A percentile compares a stretch with the other conserved stretches of the same genome.
These are phyloP conservation scores for Halictus ligatus DNA, from an alignment of 2,888 invertebrate genomes.

Conservation along the genomic window DNA sequence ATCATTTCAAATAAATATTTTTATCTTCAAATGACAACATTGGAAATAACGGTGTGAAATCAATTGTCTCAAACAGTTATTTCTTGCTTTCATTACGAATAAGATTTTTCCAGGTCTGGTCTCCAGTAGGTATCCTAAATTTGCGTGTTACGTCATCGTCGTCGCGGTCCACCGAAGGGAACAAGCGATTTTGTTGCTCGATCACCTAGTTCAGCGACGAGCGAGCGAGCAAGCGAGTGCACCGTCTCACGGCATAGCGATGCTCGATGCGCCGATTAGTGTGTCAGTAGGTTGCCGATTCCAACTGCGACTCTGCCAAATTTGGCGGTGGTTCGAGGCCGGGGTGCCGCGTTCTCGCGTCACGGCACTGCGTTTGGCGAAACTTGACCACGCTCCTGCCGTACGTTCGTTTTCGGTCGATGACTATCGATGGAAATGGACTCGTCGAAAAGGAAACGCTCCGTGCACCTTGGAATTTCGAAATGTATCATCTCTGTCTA, in stretches of 20 bases:
- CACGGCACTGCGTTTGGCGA: conserved; percentile 59
- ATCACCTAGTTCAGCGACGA: conserved; percentile 58
- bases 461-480: background rate
- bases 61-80: too few species aligned
- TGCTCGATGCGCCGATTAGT: conserved; percentile 67
- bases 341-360: conserved; percentile 48
- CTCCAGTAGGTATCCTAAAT: too few species aligned
- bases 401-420: conserved; percentile 1
- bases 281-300: conserved; percentile 79
- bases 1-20: too few species aligned
- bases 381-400: background rate
- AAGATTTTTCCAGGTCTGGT: too few species aligned
- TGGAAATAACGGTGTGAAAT: too few species aligned
- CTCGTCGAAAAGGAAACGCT: conserved; percentile 14
- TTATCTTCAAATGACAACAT: too few species aligned
- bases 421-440: background rate
- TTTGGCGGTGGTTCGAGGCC: conserved; percentile 73
- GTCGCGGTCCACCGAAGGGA: conserved; percentile 15
- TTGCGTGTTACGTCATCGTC: conserved; percentile 20
- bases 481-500: background rate
- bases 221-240: background rate
- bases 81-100: too few species aligned
- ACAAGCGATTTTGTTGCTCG: conserved; percentile 41
- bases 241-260: conserved; percentile 58
- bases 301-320: conserved; percentile 76